Evolutionary conservation across 2,888 invertebrate genomes (phyloP), one percentile per base, ranked within the genome.

Genomic region (Formica aserva): DNA sequence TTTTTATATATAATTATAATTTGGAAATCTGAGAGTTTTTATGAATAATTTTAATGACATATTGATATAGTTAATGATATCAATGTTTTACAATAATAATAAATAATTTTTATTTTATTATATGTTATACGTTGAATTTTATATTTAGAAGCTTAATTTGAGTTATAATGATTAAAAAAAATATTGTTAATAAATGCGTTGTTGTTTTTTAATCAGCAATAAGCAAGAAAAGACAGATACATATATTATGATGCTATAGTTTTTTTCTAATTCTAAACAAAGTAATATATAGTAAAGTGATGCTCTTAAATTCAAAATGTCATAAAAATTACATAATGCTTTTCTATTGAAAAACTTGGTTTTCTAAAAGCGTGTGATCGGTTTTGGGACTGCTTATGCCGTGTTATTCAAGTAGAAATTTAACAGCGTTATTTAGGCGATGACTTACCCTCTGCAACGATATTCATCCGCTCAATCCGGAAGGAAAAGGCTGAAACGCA

Each of bases 371-470:
- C 1, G 60, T 11, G 15, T 15, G 41, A 32, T 45, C 8, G 15
- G 9, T 45, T 62, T 32, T 15, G 29, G 1, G 32, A 32, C 22
- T 65, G 32, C 18, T 74, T 41, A 62, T 29, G 60, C 6, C 52
- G 66, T 9, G 38, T 77, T 67, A 66, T 67, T 66, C 38, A 67
- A n/a, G 29, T 67, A n/a, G 32, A 15, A 35, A 35, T 52, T 75
- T 32, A 35, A 32, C 45, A 55, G n/a, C 29, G 57, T 66, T 82
- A 57, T 75, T 71, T 35, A 45, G 41, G 22, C 48, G 77, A 11
- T 48, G 74, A 82, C 66, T 76, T 82, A 76, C n/a, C 57, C n/a
- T 35, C n/a, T 60, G 66, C 57, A 48, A n/a, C 66, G 82, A 82
- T 76, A 77, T 77, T 82, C 66, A 18, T 13, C 6, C 57, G 77